Percentiles rank a stretch among this genome's conserved stretches.
phyloP scores from a whole-genome alignment of 2,113 vertebrate species.

The Lontra canadensis region DNA sequence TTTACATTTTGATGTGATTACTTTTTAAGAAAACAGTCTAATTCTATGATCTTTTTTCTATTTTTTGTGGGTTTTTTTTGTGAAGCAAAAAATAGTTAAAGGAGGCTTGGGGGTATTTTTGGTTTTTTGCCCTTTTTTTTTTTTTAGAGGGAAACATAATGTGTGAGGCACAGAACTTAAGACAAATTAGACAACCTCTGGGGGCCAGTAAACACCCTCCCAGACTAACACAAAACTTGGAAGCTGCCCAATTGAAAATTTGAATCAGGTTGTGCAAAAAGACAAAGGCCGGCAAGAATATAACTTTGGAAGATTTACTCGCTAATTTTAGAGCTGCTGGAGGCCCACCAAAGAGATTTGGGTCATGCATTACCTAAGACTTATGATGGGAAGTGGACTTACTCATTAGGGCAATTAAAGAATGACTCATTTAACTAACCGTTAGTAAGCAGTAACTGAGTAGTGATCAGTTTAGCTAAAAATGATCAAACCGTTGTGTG shows the following conservation, averaged over 20 bases:
- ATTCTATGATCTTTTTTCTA: background rate
- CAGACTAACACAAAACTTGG: background rate
- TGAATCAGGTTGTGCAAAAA: constrained; percentile 25
- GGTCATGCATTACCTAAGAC: background rate
- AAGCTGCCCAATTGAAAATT: background rate
- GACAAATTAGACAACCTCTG: background rate
- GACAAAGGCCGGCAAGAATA: background rate
- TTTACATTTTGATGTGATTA: background rate
- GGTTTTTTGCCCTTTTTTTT: background rate
- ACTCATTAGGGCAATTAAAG: background rate
- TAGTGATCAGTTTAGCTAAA: background rate
- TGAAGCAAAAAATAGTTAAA: constrained; percentile 14
- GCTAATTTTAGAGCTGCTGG: constrained; percentile 18
- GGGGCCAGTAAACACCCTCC: background rate
- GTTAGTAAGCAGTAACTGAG: background rate
- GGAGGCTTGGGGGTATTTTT: background rate
- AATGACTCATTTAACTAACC: constrained; percentile 29
- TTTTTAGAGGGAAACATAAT: background rate
- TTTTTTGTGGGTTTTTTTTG: background rate
- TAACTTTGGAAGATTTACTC: background rate
- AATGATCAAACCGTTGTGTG: background rate
- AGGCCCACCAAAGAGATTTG: background rate
- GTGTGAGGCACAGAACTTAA: background rate
- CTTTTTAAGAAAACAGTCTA: constrained; percentile 30
- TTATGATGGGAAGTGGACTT: background rate